phyloP scores from a whole-genome alignment of 1,140 invertebrate species.

The Drosophila ambigua region DNA sequence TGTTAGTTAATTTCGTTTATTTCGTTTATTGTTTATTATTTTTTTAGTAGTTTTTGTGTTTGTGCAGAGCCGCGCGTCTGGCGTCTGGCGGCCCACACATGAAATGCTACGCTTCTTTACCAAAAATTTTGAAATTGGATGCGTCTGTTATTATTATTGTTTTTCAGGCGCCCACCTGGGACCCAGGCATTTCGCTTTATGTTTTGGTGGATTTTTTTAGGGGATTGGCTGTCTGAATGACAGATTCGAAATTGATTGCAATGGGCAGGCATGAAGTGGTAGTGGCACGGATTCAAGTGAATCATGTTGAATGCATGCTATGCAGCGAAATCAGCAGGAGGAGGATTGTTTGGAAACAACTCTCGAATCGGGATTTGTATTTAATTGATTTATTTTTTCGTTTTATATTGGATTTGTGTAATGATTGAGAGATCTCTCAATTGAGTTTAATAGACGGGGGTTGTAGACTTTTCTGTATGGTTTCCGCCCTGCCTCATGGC shows the following conservation, averaged over 20 bases:
- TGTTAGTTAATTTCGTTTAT: conserved; percentile 53
- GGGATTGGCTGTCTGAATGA: conserved; percentile 63
- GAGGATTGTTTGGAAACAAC: conserved; percentile 21
- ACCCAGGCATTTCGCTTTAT: conserved; percentile 40
- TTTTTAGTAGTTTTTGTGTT: conserved; percentile 9
- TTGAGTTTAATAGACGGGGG: conserved; percentile 23
- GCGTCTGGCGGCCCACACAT: conserved; percentile 51
- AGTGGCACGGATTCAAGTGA: conserved; percentile 29
- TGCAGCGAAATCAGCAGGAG: neutral
- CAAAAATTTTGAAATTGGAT: conserved; percentile 68
- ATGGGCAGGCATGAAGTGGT: conserved; percentile 15
- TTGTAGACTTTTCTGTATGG: conserved; percentile 12
- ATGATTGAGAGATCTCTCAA: conserved; percentile 54
- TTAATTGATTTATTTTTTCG: conserved; percentile 73
- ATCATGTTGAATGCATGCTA: conserved; percentile 48
- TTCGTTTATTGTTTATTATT: conserved; percentile 42
- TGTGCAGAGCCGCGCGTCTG: too few species aligned
- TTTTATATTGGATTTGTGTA: conserved; percentile 68
- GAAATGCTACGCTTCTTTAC: conserved; percentile 30
- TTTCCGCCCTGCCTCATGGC: conserved; percentile 8
- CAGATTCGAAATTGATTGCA: conserved; percentile 63
- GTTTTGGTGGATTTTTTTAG: conserved; percentile 14
- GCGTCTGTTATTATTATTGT: conserved; percentile 42
- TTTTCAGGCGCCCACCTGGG: conserved; percentile 59
- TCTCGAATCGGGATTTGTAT: conserved; percentile 55